Base-by-base conservation (phyloP, 2,113 vertebrate genomes). In the Promerops cafer region DNA sequence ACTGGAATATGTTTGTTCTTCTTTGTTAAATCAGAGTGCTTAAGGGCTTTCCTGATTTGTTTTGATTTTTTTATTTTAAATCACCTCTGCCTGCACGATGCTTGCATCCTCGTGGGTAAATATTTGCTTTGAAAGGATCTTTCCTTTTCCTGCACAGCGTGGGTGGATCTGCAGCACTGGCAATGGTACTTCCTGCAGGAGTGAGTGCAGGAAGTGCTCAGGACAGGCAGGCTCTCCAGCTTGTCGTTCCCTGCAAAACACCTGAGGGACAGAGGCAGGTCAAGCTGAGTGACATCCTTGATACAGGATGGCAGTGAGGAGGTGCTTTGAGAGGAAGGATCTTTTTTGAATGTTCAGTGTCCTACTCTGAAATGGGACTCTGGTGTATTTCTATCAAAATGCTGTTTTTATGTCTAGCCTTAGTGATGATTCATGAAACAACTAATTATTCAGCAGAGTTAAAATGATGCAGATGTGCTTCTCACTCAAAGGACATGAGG, bases 381-480 rank as follows among this genome's bases (percentile, higher is more conserved):
- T 27, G 10, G 10, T 83, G 23, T 1, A 0, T 75, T 96, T 81
- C n/a, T 70, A 4, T 39, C 26, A 70, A 45, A 81, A 63, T 20
- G 12, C 22, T 1, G 1, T 4, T 72, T 88, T 90, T 60, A 26
- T 27, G 30, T 69, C 20, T 70, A 35, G 21, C 49, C 39, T 52
- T 59, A 71, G 47, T 52, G 17, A 35, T 61, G 54, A 57, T 56
- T 72, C 24, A 53, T 33, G 76, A 86, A 72, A 37, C 20, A 69
- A 26, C 21, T 64, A 56, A 44, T 77, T 76, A 45, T 35, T 83
- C 33, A 33, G 15, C 37, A 77, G 39, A 75, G 12, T 82, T 91
- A 53, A 94, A 59, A 44, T 39, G 49, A 87, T 94, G 56, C 74
- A 92, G 94, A 82, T 94, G 89, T 93, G 49, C 47, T 78, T 71